These are phyloP conservation scores for Adoxophyes honmai DNA, from an alignment of 1,140 invertebrate genomes.

Conservation along the genomic window DNA sequence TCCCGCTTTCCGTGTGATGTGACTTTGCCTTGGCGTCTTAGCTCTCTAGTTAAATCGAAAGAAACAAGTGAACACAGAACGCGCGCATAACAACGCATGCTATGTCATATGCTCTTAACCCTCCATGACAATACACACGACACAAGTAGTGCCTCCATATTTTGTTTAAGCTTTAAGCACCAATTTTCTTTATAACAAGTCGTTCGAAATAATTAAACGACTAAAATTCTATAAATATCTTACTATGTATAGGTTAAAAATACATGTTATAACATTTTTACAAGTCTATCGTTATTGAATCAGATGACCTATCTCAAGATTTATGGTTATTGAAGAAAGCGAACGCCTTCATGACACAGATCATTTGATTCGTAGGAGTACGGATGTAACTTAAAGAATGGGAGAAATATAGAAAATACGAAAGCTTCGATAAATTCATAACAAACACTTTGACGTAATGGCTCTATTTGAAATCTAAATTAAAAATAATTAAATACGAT, in stretches of 20 bases:
- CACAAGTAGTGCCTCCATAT: constrained; percentile 50
- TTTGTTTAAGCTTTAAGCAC: constrained; percentile 76
- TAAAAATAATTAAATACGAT: constrained; percentile 55
- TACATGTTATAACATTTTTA: constrained; percentile 77
- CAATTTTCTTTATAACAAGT: constrained; percentile 77
- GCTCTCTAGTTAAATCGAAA: too few species aligned
- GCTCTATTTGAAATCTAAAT: constrained; percentile 36
- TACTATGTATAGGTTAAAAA: constrained; percentile 77
- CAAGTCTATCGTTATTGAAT: constrained; percentile 70
- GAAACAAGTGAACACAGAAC: constrained; percentile 47
- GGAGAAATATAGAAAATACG: constrained; percentile 35
- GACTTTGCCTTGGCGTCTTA: too few species aligned
- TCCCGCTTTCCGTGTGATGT: too few species aligned
- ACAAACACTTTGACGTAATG: constrained; percentile 35
- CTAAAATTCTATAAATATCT: constrained; percentile 77
- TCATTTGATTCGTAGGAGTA: constrained; percentile 42
- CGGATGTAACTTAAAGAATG: constrained; percentile 31
- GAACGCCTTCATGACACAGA: constrained; percentile 24
- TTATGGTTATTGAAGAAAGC: constrained; percentile 15
- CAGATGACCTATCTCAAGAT: constrained; percentile 42
- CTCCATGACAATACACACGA: constrained; percentile 69
- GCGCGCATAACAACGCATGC: constrained; percentile 73
- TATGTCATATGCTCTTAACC: constrained; percentile 69
- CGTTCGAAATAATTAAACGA: constrained; percentile 77
- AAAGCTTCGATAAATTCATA: constrained; percentile 31